phyloP scores from a whole-genome alignment of 2,113 vertebrate species.

The Seriola aureovittata region DNA sequence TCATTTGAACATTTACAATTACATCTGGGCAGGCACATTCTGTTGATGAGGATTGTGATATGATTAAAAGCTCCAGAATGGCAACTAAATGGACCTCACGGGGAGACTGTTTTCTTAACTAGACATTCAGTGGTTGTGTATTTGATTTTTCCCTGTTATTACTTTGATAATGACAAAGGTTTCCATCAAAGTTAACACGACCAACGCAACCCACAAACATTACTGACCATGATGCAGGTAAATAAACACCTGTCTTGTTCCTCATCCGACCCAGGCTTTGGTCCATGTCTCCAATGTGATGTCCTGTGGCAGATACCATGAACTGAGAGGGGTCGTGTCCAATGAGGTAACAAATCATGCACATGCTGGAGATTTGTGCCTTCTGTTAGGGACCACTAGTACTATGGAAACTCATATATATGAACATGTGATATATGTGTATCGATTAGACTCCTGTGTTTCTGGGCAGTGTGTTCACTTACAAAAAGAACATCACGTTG shows the following conservation, averaged over 20 bases:
- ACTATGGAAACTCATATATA: too few species aligned
- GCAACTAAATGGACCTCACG: not conserved
- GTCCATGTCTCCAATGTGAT: conserved; percentile 71
- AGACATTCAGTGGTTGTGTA: not conserved
- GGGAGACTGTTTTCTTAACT: not conserved
- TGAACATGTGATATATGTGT: too few species aligned
- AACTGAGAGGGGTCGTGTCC: conserved; percentile 66
- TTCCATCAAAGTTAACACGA: not conserved
- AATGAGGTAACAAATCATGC: conserved; percentile 59
- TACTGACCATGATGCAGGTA: not conserved
- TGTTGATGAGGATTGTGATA: not conserved
- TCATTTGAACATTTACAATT: too few species aligned
- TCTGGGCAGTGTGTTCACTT: too few species aligned
- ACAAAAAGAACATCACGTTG: not conserved
- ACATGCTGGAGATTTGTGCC: not conserved
- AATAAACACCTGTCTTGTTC: conserved; percentile 2
- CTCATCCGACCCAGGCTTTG: conserved; percentile 62
- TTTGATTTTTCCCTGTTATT: not conserved
- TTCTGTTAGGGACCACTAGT: too few species aligned
- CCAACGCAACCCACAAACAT: not conserved
- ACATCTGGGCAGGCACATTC: not conserved
- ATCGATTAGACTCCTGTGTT: too few species aligned
- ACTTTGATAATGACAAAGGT: too few species aligned
- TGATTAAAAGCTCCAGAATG: not conserved
- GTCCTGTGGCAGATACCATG: conserved; percentile 64